phyloP scores from a whole-genome alignment of 2,888 invertebrate species.

The Polylopha cassiicola region DNA sequence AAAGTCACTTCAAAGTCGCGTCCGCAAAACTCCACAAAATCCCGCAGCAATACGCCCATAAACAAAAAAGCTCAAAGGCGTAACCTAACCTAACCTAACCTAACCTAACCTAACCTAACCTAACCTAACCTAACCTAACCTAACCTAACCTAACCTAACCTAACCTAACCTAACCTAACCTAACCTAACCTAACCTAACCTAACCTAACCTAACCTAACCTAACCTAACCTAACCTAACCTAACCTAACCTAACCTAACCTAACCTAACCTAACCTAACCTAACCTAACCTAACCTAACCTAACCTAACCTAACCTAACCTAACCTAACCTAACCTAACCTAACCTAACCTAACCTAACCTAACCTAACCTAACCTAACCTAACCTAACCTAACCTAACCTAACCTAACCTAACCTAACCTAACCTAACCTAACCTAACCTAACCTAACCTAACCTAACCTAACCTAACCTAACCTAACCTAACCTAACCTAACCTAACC shows the following conservation, averaged over 20 bases:
- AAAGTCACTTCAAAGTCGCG: too few species aligned
- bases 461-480: slow-evolving; percentile 16
- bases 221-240: slow-evolving; percentile 12
- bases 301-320: slow-evolving; percentile 12
- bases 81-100: too few species aligned
- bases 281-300: slow-evolving; percentile 12
- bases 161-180: slow-evolving; percentile 12
- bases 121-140: slow-evolving; percentile 10
- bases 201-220: slow-evolving; percentile 12
- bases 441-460: slow-evolving; percentile 16
- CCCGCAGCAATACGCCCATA: too few species aligned
- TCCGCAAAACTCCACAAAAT: too few species aligned
- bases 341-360: slow-evolving; percentile 11
- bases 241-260: slow-evolving; percentile 12
- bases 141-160: slow-evolving; percentile 12
- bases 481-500: slow-evolving; percentile 16
- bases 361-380: slow-evolving; percentile 15
- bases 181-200: slow-evolving; percentile 12
- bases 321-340: slow-evolving; percentile 12
- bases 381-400: slow-evolving; percentile 18
- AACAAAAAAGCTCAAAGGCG: too few species aligned
- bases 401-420: slow-evolving; percentile 15
- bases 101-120: slow-evolving; percentile 6
- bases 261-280: slow-evolving; percentile 12
- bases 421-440: slow-evolving; percentile 16